Conservation (phyloP, 2,888 invertebrate species). For the Ypsolopha scabrella region DNA sequence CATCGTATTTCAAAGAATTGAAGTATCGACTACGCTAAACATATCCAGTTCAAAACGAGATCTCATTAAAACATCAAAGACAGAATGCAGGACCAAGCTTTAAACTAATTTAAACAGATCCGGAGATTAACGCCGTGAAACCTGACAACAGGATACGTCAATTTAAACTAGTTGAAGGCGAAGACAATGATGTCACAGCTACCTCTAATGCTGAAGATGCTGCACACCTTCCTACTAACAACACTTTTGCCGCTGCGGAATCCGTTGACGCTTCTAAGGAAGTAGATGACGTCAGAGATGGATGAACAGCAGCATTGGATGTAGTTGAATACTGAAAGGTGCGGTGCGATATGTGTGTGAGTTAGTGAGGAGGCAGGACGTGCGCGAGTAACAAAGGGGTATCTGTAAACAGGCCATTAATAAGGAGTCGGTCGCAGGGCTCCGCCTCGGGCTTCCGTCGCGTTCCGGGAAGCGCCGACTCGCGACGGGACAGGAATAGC, state of each 20-base stretch:
- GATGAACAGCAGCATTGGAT: background rate
- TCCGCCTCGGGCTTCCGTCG: constrained; percentile 58
- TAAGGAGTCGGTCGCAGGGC: constrained; percentile 54
- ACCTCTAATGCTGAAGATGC: constrained; percentile 1
- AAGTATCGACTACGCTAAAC: background rate
- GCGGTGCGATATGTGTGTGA: background rate
- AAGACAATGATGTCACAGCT: constrained; percentile 5
- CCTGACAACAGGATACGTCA: constrained; percentile 63
- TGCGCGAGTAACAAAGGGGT: constrained; percentile 63
- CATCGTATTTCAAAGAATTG: background rate
- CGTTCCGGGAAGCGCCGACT: constrained; percentile 57
- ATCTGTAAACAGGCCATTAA: constrained; percentile 67
- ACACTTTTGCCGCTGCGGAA: background rate
- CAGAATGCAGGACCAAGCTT: constrained; percentile 20
- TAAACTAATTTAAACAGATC: constrained; percentile 48
- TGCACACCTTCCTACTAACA: background rate
- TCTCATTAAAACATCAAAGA: constrained; percentile 36
- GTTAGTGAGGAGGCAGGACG: constrained; percentile 46
- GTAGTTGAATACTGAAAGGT: background rate
- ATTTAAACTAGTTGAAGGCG: constrained; percentile 50
- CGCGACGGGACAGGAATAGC: constrained; percentile 63
- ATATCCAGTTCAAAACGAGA: background rate
- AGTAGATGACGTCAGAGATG: background rate
- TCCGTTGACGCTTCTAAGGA: background rate
- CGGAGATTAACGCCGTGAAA: constrained; percentile 55